Base-by-base conservation (phyloP, 2,797 vertebrate species). In the Enteromius paludinosus region DNA sequence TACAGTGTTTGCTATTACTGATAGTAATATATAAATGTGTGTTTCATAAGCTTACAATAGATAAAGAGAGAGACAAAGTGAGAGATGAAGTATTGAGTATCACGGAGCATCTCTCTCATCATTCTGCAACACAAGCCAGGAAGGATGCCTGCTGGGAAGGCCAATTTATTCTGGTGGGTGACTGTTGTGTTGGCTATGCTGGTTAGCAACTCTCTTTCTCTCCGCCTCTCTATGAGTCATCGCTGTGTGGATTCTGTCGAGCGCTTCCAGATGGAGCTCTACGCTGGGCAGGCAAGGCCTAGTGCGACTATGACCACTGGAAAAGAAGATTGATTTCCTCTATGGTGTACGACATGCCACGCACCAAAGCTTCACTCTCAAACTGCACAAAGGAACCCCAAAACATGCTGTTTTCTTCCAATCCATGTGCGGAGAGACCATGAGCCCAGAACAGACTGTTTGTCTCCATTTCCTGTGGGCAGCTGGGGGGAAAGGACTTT, bases 321-420 rank as follows among this genome's bases (percentile, higher is more conserved):
- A 93, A 93, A 93, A 94, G 90, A 93, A 93, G 93, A 94, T 94
- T 93, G 93, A 94, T 95, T 94, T 94, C 91, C 90, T 94, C 92
- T 93, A 91, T 93, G 88, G 88, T 88, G 90, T 91, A 91, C 91
- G 92, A 94, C 91, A 93, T 92, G 92, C 87, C 90, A 88, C 89
- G 90, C 90, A 87, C 89, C 90, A 76, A 88, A 91, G 91, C 90
- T 64, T 89, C 86, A 88, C 91, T 91, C 90, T 91, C 89, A 81
- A 91, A 89, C 90, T 89, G 88, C 91, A 87, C 41, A 90, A 91
- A 90, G 85, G 90, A 89, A 86, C 88, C 88, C 89, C 87, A 88
- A 92, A 89, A 89, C 83, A 90, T 76, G 87, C 90, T 89, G 89
- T 59, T 87, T 87, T 83, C 14, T 33, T 18, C 47, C 76, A 25